These are phyloP conservation scores for Enteromius fasciolatus DNA, from an alignment of 2,797 vertebrate species.

Conservation along the genomic window DNA sequence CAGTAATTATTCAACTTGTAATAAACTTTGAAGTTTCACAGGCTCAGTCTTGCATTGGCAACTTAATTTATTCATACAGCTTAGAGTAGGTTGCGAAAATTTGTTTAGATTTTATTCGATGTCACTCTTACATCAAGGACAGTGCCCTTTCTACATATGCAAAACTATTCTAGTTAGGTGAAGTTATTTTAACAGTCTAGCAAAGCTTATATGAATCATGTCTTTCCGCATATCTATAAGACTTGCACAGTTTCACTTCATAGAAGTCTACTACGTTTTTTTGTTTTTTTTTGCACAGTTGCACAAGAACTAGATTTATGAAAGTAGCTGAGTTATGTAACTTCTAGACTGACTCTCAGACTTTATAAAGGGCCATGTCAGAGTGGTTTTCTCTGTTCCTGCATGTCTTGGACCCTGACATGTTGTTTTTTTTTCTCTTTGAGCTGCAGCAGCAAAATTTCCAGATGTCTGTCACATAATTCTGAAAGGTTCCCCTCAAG, in stretches of 20 bases:
- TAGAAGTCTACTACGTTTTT: background rate
- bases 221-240: slow-evolving; percentile 30
- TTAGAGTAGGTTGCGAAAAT: slow-evolving; percentile 4
- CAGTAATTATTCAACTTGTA: slow-evolving; percentile 37
- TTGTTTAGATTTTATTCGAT: background rate
- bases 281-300: slow-evolving; percentile 54
- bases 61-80: slow-evolving; percentile 29
- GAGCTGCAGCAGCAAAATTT: slow-evolving; percentile 19
- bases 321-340: slow-evolving; percentile 30
- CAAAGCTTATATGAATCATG: background rate
- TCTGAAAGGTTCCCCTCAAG: slow-evolving; percentile 10
- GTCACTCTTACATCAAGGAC: slow-evolving; percentile 18
- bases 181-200: slow-evolving; percentile 20
- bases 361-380: slow-evolving; percentile 35
- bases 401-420: slow-evolving; percentile 9
- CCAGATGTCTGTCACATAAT: background rate
- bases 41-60: slow-evolving; percentile 31
- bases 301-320: slow-evolving; percentile 51
- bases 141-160: slow-evolving; percentile 34
- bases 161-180: slow-evolving; percentile 20
- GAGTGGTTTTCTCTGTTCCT: slow-evolving; percentile 30
- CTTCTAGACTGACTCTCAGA: slow-evolving; percentile 31
- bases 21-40: slow-evolving; percentile 39
- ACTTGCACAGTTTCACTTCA: slow-evolving; percentile 33
- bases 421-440: slow-evolving; percentile 7